phyloP scores from a whole-genome alignment of 2,113 vertebrate genomes.

The Girardinichthys multiradiatus region DNA sequence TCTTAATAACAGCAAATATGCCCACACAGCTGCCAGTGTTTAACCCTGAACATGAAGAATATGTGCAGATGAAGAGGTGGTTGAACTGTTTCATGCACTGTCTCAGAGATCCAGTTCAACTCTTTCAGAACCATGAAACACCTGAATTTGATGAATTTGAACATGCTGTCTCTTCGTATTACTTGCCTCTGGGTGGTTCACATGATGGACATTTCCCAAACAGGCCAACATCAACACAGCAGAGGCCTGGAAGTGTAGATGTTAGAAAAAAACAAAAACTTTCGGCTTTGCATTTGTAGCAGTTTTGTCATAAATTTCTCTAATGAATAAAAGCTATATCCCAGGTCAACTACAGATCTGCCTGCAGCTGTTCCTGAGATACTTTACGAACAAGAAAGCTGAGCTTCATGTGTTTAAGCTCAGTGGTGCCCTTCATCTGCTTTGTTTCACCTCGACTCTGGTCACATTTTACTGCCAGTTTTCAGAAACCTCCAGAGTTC shows the following conservation, averaged over 20 bases:
- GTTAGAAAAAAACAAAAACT: too few species aligned
- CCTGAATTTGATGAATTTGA: too few species aligned
- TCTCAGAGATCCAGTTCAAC: neutral
- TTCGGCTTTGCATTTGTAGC: neutral
- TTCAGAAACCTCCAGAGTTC: neutral
- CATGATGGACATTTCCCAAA: neutral
- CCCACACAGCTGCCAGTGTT: too few species aligned
- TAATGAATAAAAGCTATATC: neutral
- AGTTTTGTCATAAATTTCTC: neutral
- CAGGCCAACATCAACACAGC: neutral
- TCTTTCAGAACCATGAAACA: too few species aligned
- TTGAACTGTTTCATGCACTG: neutral
- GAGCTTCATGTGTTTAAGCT: too few species aligned
- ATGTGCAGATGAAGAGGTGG: neutral
- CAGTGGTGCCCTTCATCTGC: too few species aligned
- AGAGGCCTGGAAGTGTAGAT: neutral
- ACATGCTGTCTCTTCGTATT: neutral
- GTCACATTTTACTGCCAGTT: neutral
- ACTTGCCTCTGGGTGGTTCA: neutral
- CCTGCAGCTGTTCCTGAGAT: too few species aligned
- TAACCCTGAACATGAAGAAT: neutral
- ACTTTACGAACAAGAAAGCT: too few species aligned
- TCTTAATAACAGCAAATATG: too few species aligned
- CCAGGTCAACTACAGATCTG: neutral
- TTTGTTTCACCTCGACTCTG: neutral